Percentiles rank a stretch among this genome's conserved stretches.
Conservation (phyloP, 2,888 invertebrate species). For the Limnephilus lunatus region DNA sequence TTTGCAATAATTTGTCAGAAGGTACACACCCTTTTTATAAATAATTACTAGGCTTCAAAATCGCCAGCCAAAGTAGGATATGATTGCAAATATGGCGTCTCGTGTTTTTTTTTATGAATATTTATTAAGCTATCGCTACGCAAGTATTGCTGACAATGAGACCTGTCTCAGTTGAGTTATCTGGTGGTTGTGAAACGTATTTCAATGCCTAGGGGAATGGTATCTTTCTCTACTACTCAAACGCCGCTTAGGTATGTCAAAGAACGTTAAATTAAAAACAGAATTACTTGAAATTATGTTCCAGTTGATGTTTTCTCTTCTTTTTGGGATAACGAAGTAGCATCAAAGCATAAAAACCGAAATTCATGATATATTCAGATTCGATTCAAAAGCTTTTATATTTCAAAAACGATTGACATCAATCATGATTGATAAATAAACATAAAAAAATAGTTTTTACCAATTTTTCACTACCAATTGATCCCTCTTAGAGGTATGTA, state of each 20-base stretch:
- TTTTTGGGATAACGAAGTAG: neutral
- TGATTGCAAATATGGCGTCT: neutral
- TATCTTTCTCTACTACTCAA: neutral
- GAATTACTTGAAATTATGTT: neutral
- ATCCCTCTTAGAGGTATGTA: no score
- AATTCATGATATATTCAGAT: neutral
- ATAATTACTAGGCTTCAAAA: neutral
- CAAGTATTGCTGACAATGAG: neutral
- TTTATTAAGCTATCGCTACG: neutral
- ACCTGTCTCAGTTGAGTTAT: neutral
- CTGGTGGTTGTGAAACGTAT: neutral
- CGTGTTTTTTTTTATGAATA: neutral
- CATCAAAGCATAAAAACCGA: neutral
- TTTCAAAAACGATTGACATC: neutral
- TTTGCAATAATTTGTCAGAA: neutral
- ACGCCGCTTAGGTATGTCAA: neutral
- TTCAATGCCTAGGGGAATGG: neutral
- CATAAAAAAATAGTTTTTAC: no score
- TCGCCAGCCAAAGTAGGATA: neutral
- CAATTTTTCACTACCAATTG: no score
- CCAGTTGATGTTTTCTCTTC: neutral
- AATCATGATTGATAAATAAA: no score
- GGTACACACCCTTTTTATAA: constrained; percentile 2
- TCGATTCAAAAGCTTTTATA: neutral
- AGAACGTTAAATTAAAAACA: no score